Evolutionary conservation across 2,113 vertebrate genomes (phyloP).

Genomic region (Callocephalon fimbriatum): DNA sequence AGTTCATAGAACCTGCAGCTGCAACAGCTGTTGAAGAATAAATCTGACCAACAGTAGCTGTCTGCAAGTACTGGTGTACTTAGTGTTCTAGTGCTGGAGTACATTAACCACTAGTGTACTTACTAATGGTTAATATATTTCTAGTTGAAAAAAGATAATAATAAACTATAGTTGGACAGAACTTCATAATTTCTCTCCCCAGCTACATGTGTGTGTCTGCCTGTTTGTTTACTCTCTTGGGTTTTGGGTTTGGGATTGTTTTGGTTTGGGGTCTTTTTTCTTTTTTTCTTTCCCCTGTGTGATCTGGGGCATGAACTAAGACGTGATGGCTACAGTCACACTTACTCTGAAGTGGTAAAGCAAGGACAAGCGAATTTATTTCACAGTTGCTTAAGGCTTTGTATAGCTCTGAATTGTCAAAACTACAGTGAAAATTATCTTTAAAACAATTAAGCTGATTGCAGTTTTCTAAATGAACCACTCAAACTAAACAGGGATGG

Average conservation of each 20-base stretch:
- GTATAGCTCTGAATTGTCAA: not conserved
- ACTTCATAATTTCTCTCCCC: not conserved
- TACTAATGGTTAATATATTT: slow-evolving; percentile 6
- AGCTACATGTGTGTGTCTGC: not conserved
- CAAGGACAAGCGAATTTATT: not conserved
- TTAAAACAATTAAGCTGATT: not conserved
- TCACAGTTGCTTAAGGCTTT: not conserved
- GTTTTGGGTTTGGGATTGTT: not conserved
- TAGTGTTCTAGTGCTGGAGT: not conserved
- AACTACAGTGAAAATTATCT: not conserved
- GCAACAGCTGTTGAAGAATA: not conserved
- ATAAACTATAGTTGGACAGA: not conserved
- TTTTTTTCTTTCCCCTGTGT: accelerated
- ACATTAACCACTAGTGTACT: not conserved
- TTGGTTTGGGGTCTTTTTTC: not conserved
- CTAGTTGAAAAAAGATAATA: not conserved
- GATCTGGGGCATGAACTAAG: not conserved
- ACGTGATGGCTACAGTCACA: not conserved
- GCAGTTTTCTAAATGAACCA: slow-evolving; percentile 4
- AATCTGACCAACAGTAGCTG: not conserved
- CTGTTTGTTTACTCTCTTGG: not conserved
- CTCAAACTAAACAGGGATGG: not conserved
- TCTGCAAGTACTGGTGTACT: not conserved
- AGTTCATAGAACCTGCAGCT: not conserved
- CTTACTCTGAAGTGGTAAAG: not conserved